Evolutionary conservation across 2,888 invertebrate species (phyloP), one percentile per base, ranked within the genome.

Genomic region (Tiphia femorata): DNA sequence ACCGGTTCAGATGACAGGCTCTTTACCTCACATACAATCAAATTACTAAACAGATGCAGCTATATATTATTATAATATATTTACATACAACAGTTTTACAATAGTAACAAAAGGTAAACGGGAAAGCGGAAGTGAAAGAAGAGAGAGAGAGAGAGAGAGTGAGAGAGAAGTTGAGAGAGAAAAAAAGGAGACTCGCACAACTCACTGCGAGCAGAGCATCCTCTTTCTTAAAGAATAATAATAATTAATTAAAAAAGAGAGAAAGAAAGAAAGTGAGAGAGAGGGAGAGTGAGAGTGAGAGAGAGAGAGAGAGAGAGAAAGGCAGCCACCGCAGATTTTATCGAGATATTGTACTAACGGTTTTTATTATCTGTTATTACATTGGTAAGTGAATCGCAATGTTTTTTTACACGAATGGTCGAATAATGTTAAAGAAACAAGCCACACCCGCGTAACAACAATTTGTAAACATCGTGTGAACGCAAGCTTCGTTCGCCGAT

Each of bases 21-120:
- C 79, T 76, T 81, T 82, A 82, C 82, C 82, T 83, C 80, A 82
- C 78, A 75, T 79, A 81, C 82, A 83, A 83, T 82, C 82, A 83
- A 83, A 82, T 77, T 73, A 74, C 67, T 67, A 76, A 78, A 74
- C 76, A 80, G 79, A 81, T 80, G 77, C 82, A 83, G 80, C 80
- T 82, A 82, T 81, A 82, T 82, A 82, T 81, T 79, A 79, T 77
- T 77, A 80, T 75, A 80, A 81, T 81, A 81, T 82, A 81, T 83
- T 82, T 82, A 82, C 81, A 78, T 80, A 78, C 78, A 80, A 77
- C 72, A 72, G 70, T 80, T n/a, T 79, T 77, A 78, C 79, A 81
- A 81, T 78, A 81, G 79, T 74, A 72, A n/a, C n/a, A n/a, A n/a
- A n/a, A n/a, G n/a, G n/a, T n/a, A n/a, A n/a, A n/a, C 74, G 69